Evolutionary conservation across 2,888 invertebrate genomes (phyloP).

Genomic region (Drosophila crucigera): DNA sequence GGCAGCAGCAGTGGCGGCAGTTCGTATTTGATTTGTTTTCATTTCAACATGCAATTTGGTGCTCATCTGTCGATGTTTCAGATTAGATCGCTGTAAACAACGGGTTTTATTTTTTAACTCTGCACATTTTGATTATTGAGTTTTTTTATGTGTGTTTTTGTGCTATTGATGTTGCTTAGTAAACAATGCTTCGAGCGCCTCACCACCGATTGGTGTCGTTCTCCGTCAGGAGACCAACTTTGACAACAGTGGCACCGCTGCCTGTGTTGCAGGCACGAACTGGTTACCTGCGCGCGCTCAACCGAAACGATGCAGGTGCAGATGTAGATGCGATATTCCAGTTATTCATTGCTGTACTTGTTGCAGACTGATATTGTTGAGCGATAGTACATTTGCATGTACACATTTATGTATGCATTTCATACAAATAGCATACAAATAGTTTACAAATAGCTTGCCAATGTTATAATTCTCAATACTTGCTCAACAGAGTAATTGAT

Average conservation of each 20-base stretch:
- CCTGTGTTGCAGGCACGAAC: slow-evolving; percentile 15
- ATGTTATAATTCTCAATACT: neutral
- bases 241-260: slow-evolving; percentile 42
- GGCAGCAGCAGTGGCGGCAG: slow-evolving; percentile 14
- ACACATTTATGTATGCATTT: neutral
- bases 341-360: neutral
- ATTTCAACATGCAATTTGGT: slow-evolving; percentile 48
- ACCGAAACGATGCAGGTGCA: slow-evolving; percentile 38
- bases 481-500: neutral
- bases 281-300: slow-evolving; percentile 16
- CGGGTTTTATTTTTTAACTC: slow-evolving; percentile 30
- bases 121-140: slow-evolving; percentile 32
- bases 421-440: too few relatives aligned
- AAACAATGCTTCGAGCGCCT: slow-evolving; percentile 20
- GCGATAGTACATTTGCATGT: neutral
- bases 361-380: neutral
- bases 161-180: slow-evolving; percentile 29
- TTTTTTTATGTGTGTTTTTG: slow-evolving; percentile 13
- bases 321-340: neutral
- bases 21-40: slow-evolving; percentile 50
- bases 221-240: slow-evolving; percentile 18
- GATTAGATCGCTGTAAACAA: slow-evolving; percentile 24
- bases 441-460: neutral
- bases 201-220: slow-evolving; percentile 17
- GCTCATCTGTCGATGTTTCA: slow-evolving; percentile 25